Percentiles rank a stretch among this genome's conserved stretches.
Evolutionary conservation across 2,113 vertebrate genomes (phyloP).

Genomic region (Mustela lutreola): DNA sequence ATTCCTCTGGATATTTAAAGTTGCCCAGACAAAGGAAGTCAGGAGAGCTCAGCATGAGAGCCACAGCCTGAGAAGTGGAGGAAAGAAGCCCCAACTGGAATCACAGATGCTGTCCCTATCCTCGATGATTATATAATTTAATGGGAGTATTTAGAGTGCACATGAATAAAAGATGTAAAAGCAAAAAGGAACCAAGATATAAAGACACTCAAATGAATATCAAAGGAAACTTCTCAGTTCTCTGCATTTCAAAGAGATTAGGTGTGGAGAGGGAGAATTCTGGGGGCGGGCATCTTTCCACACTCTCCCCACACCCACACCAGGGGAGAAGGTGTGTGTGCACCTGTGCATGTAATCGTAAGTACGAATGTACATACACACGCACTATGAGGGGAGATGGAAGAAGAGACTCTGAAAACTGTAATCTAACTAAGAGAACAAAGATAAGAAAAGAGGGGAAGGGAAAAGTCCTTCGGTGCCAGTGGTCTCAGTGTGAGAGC

Average conservation of each 20-base stretch:
- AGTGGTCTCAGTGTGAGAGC: not conserved
- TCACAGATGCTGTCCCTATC: not conserved
- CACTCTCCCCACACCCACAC: not conserved
- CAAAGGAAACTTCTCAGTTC: not conserved
- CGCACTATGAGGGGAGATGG: not conserved
- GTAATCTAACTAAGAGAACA: not conserved
- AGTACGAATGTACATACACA: too few species aligned
- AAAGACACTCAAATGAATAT: not conserved
- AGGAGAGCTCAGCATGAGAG: not conserved
- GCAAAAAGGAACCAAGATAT: not conserved
- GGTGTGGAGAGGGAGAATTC: not conserved
- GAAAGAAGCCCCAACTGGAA: not conserved
- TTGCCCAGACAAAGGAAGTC: not conserved
- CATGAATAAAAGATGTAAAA: constrained; percentile 4
- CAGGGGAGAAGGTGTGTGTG: not conserved
- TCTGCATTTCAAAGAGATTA: not conserved
- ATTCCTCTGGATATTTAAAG: not conserved
- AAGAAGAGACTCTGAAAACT: not conserved
- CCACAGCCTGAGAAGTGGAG: not conserved
- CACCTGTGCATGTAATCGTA: not conserved
- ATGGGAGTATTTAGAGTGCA: not conserved
- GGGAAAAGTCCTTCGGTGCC: not conserved
- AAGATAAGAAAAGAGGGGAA: not conserved
- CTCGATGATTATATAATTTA: not conserved
- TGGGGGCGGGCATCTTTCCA: not conserved